These are phyloP conservation scores for Rhineura floridana DNA, from an alignment of 2,113 vertebrate genomes.

Conservation along the genomic window DNA sequence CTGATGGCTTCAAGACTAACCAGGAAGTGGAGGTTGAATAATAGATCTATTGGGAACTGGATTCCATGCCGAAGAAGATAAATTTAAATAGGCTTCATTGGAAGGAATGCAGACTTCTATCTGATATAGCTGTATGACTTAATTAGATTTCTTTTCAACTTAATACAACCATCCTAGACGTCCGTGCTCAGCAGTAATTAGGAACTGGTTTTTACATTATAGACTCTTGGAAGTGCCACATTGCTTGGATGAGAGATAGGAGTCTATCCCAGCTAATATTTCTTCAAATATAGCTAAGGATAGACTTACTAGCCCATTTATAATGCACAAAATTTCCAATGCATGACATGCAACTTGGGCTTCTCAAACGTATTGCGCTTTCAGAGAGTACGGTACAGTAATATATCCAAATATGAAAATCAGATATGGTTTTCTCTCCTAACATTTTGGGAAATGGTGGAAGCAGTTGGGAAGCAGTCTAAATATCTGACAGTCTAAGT, in stretches of 20 bases:
- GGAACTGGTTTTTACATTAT: constrained; percentile 41
- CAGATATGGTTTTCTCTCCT: neutral
- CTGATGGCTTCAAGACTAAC: constrained; percentile 9
- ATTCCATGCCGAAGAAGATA: neutral
- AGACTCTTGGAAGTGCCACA: constrained; percentile 49
- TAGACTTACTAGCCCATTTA: constrained; percentile 59
- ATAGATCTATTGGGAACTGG: neutral
- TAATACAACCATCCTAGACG: constrained; percentile 1
- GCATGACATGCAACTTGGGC: neutral
- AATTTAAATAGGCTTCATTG: neutral
- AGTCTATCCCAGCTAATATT: constrained; percentile 45
- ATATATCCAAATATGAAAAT: neutral
- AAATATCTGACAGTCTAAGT: neutral
- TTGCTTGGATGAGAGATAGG: constrained; percentile 44
- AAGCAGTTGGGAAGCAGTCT: neutral
- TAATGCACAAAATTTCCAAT: constrained; percentile 24
- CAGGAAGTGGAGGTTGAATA: neutral
- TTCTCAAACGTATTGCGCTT: neutral
- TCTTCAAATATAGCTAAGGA: constrained; percentile 66
- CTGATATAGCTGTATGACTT: constrained; percentile 6
- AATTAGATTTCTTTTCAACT: constrained; percentile 8
- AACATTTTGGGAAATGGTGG: neutral
- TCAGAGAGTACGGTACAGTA: neutral
- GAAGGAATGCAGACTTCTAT: constrained; percentile 28
- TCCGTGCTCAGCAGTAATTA: constrained; percentile 36